These are phyloP conservation scores for Hippocampus zosterae DNA, from an alignment of 2,113 vertebrate species.

Conservation along the genomic window DNA sequence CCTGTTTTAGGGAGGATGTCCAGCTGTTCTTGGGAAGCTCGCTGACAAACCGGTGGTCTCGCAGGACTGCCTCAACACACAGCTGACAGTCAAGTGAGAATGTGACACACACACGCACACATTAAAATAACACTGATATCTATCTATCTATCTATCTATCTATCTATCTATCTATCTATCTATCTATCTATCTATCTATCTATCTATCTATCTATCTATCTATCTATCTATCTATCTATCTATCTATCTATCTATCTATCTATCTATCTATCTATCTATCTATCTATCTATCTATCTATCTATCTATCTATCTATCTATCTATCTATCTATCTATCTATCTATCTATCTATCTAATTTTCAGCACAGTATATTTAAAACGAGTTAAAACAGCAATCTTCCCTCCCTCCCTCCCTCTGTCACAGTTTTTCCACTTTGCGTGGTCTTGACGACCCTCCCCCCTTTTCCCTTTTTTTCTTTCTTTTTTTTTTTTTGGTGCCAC, in stretches of 20 bases:
- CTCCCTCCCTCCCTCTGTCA: conserved; percentile 27
- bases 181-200: background rate
- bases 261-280: background rate
- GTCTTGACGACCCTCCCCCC: conserved; percentile 50
- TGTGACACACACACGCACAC: background rate
- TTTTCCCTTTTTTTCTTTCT: background rate
- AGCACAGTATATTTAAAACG: background rate
- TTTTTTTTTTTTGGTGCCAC: background rate
- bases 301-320: background rate
- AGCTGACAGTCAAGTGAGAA: background rate
- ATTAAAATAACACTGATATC: no score
- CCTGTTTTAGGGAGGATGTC: background rate
- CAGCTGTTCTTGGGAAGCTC: background rate
- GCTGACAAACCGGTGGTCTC: background rate
- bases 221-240: background rate
- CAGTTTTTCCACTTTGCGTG: conserved; percentile 43
- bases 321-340: background rate
- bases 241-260: background rate
- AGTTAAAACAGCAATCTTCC: conserved; percentile 23
- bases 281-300: background rate
- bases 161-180: no score
- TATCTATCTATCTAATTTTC: background rate
- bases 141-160: background rate
- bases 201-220: background rate
- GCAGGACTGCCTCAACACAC: background rate